Evolutionary conservation across 1,140 invertebrate genomes (phyloP).

Genomic region (Vanessa atalanta): DNA sequence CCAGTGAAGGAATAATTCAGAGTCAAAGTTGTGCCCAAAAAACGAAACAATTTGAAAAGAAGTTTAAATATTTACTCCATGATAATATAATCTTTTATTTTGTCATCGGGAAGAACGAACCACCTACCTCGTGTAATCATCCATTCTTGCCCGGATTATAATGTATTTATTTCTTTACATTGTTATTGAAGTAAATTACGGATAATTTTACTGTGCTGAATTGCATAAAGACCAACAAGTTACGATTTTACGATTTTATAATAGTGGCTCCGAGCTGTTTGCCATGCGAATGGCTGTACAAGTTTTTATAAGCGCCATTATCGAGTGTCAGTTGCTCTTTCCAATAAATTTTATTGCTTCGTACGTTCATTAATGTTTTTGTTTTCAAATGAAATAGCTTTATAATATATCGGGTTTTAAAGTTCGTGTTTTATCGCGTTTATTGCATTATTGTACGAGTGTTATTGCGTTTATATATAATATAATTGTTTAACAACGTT

Average conservation of each 20-base stretch:
- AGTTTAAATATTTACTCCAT: conserved; percentile 3
- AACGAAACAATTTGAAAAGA: not conserved
- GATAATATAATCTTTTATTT: conserved; percentile 14
- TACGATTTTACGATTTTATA: conserved; percentile 50
- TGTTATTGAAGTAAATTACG: conserved; percentile 54
- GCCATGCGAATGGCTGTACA: conserved; percentile 40
- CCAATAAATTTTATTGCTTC: conserved; percentile 34
- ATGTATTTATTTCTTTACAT: conserved; percentile 57
- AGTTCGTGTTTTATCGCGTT: conserved; percentile 7
- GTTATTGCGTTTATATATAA: not conserved
- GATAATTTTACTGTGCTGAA: conserved; percentile 51
- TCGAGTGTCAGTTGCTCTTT: conserved; percentile 36
- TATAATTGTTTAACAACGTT: not conserved
- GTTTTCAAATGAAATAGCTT: conserved; percentile 25
- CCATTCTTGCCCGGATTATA: conserved; percentile 45
- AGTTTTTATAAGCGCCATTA: conserved; percentile 43
- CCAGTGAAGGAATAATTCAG: not conserved
- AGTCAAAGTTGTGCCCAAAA: not conserved
- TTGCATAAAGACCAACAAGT: conserved; percentile 45
- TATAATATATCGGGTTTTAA: conserved; percentile 19
- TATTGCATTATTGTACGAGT: not conserved
- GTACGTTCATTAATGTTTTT: conserved; percentile 35
- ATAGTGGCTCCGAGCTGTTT: conserved; percentile 43
- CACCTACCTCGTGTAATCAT: conserved; percentile 32
- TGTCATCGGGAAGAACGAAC: conserved; percentile 24